Percentiles rank a stretch among this genome's conserved stretches.
Evolutionary conservation across 2,797 vertebrate species (phyloP).

Genomic region (Prunella strophiata): DNA sequence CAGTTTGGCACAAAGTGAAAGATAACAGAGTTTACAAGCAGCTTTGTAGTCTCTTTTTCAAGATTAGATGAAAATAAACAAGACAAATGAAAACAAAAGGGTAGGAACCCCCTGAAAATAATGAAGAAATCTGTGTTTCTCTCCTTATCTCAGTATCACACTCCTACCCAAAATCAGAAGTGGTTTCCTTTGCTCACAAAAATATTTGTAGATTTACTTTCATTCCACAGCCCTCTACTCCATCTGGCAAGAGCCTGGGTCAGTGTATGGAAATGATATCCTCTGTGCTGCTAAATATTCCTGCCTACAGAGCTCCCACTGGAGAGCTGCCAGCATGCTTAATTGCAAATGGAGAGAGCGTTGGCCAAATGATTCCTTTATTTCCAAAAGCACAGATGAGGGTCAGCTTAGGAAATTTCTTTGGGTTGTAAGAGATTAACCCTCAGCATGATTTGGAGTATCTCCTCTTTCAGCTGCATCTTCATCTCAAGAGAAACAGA

Average conservation of each 20-base stretch:
- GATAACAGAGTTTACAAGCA: background rate
- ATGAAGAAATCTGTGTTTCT: background rate
- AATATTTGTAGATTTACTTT: background rate
- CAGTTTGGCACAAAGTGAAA: background rate
- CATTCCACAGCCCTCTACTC: background rate
- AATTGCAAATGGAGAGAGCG: background rate
- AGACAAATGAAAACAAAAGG: background rate
- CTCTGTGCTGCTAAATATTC: conserved; percentile 15
- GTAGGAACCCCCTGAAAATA: background rate
- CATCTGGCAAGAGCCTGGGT: conserved; percentile 14
- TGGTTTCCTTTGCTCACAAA: background rate
- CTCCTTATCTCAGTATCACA: background rate
- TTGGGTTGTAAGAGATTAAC: conserved; percentile 12
- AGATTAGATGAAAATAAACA: background rate
- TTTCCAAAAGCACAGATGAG: conserved; percentile 34
- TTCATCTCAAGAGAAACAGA: background rate
- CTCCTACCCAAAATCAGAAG: background rate
- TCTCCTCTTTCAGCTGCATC: background rate
- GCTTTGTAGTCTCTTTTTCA: background rate
- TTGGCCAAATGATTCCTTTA: conserved; percentile 10
- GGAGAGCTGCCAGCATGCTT: conserved; percentile 31
- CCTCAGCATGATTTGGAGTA: background rate
- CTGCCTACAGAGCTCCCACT: background rate
- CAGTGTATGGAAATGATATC: background rate
- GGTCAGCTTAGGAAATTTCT: conserved; percentile 23